Percentiles rank a stretch among this genome's conserved stretches.
phyloP scores from a whole-genome alignment of 2,113 vertebrate genomes.

The Ammospiza nelsoni region DNA sequence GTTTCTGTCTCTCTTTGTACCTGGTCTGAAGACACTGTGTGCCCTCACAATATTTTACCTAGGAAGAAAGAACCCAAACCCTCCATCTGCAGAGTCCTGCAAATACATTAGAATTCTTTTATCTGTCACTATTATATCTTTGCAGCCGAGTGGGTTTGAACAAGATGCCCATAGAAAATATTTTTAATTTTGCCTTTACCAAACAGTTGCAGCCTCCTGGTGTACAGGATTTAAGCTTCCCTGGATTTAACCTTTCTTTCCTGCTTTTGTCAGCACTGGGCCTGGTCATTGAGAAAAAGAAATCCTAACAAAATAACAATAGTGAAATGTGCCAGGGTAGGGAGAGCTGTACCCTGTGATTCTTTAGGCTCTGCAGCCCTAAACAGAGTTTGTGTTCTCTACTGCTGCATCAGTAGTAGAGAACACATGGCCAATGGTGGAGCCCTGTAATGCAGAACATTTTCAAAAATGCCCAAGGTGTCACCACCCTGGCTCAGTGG shows the following conservation, averaged over 20 bases:
- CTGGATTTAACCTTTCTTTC: background rate
- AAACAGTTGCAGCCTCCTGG: background rate
- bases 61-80: background rate
- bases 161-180: background rate
- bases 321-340: background rate
- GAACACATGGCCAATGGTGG: rapidly evolving
- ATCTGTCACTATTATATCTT: background rate
- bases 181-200: background rate
- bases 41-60: background rate
- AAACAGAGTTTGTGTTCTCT: background rate
- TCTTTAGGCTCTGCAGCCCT: background rate
- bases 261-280: background rate
- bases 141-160: background rate
- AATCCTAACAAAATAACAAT: background rate
- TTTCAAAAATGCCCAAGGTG: background rate
- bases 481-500: background rate
- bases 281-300: background rate
- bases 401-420: background rate
- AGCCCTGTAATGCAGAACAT: background rate
- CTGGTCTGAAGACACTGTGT: background rate
- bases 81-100: background rate
- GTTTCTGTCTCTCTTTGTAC: background rate
- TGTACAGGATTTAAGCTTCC: background rate
- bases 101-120: constrained; percentile 2
- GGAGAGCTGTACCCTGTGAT: background rate